Evolutionary conservation across 2,888 invertebrate genomes (phyloP), one percentile per base, ranked within the genome.

Genomic region (Lysandra bellargus): DNA sequence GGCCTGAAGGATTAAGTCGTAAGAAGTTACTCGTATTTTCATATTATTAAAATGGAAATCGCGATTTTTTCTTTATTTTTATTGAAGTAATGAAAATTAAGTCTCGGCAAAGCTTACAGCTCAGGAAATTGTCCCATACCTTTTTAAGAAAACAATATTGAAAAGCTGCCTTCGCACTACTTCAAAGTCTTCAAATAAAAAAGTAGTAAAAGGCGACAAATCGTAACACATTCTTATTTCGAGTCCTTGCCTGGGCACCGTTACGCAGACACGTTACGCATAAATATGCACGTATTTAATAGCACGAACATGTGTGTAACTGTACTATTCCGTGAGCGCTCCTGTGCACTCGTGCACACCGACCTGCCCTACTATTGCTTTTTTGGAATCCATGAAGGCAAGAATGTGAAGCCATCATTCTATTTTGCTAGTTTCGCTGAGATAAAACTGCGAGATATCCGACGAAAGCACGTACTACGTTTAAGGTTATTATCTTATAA

Each of bases 281-380:
- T 94, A 93, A 92, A 91, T 93, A 93, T 93, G 90, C 91, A 91
- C 88, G 88, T 91, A 90, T 89, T 91, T 83, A 91, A 89, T 91
- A 89, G 89, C 91, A 91, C 89, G 90, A 90, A 89, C 87, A 85
- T 89, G 90, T 91, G 86, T 85, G 85, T 93, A 93, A 94, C 93
- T 91, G 94, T 93, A 91, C 88, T 86, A 85, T 89, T 85, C 88
- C 89, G 90, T 90, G 89, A 82, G 82, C 82, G 81, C 81, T 84
- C 83, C 84, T 83, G 84, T 82, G 83, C 84, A 83, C 82, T 83
- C 84, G 84, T 83, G 84, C 81, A 84, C 82, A 83, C 83, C 82
- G 82, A 81, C 82, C 81, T 79, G 79, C 79, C 79, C 79, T 79
- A 79, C 75, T 79, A 79, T 60, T 75, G 30, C 74, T 61, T 61